phyloP scores from a whole-genome alignment of 2,888 invertebrate species.

The Scaptomyza caliginosa region DNA sequence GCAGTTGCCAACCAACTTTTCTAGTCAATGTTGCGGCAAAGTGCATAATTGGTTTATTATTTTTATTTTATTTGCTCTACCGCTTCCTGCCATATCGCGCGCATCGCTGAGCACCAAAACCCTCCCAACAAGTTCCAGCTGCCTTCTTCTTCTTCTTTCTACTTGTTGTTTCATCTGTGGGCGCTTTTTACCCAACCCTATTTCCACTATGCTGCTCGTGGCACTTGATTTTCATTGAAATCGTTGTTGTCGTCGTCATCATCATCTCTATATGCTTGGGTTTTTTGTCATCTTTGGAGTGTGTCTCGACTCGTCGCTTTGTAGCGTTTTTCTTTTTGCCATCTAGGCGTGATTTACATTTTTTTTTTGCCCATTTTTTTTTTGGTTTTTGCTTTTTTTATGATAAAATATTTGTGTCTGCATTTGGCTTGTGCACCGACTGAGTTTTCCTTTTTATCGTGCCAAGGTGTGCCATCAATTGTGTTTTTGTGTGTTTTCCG shows the following conservation, averaged over 20 bases:
- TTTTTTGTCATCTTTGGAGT: slow-evolving; percentile 76
- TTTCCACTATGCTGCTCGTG: slow-evolving; percentile 54
- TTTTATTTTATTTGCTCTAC: slow-evolving; percentile 66
- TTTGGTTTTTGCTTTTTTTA: slow-evolving; percentile 29
- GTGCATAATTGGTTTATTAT: slow-evolving; percentile 83
- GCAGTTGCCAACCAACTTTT: slow-evolving; percentile 7
- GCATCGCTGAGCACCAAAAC: slow-evolving; percentile 68
- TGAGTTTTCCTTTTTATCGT: slow-evolving; percentile 80
- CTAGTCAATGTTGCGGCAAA: slow-evolving; percentile 79
- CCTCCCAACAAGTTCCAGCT: slow-evolving; percentile 19
- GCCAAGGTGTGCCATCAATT: slow-evolving; percentile 80
- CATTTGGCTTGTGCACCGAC: slow-evolving; percentile 68
- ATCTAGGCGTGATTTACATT: slow-evolving; percentile 71
- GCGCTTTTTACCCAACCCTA: slow-evolving; percentile 70
- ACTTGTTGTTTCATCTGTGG: slow-evolving; percentile 33
- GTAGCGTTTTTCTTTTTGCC: slow-evolving; percentile 19
- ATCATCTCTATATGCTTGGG: slow-evolving; percentile 28
- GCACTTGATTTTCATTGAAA: slow-evolving; percentile 77
- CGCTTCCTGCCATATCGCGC: slow-evolving; percentile 78
- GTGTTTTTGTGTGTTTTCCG: slow-evolving; percentile 61
- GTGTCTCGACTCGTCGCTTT: slow-evolving; percentile 61
- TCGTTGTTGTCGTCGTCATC: slow-evolving; percentile 24
- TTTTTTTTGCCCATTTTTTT: slow-evolving; percentile 30
- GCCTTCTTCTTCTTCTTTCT: background rate
- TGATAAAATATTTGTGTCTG: slow-evolving; percentile 71